Percentiles rank a stretch among this genome's conserved stretches.
phyloP scores from a whole-genome alignment of 2,888 invertebrate species.

The Siphonodentalium dalli region DNA sequence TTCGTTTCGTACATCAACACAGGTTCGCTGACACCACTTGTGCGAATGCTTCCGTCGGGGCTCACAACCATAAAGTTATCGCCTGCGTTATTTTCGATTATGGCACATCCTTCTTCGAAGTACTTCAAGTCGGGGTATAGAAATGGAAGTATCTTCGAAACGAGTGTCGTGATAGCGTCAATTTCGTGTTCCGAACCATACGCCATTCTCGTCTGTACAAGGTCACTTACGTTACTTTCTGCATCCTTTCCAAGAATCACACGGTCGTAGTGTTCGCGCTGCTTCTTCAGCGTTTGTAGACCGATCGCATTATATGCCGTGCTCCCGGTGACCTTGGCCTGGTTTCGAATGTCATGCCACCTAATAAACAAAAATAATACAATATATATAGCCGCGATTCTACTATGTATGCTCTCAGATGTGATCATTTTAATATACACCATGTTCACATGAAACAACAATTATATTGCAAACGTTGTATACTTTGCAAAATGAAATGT shows the following conservation, averaged over 20 bases:
- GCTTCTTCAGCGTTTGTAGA: constrained; percentile 12
- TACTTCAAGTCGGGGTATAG: constrained; percentile 1
- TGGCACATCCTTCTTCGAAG: constrained; percentile 14
- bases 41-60: not conserved
- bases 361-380: too few species aligned
- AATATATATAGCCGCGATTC: too few species aligned
- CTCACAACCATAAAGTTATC: not conserved
- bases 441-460: too few species aligned
- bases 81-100: not conserved
- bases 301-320: constrained; percentile 13
- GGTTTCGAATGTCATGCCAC: constrained; percentile 1
- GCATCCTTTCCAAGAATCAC: constrained; percentile 2
- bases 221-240: not conserved
- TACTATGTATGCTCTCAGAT: too few species aligned
- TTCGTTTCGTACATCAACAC: constrained; percentile 9
- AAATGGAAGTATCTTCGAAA: not conserved
- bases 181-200: constrained; percentile 13
- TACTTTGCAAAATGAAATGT: too few species aligned
- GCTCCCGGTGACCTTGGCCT: constrained; percentile 11
- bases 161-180: constrained; percentile 5
- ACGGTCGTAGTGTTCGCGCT: constrained; percentile 8
- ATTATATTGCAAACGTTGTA: too few species aligned
- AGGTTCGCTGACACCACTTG: not conserved
- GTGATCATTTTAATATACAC: too few species aligned
- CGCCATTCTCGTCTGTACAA: constrained; percentile 1